Conservation (phyloP, 2,797 vertebrate species). For the Bufotes viridis region DNA sequence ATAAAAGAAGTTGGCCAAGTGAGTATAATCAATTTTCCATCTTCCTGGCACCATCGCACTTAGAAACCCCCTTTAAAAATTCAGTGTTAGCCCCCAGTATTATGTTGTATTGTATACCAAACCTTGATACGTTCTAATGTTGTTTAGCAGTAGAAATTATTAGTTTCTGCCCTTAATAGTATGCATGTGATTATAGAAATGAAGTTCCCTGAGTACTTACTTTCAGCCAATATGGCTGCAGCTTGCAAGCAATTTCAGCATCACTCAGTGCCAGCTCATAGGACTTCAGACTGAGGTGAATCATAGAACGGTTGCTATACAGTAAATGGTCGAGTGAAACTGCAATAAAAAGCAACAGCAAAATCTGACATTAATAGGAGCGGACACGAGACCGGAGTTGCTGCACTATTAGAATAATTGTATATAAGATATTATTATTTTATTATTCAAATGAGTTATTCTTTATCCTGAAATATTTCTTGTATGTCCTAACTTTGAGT, state of each 20-base stretch:
- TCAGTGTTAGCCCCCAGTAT: no score
- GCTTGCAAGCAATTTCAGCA: conserved; percentile 84
- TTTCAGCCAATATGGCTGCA: conserved; percentile 88
- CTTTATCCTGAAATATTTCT: not conserved
- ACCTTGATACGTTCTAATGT: no score
- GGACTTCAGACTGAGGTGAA: conserved; percentile 84
- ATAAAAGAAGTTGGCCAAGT: no score
- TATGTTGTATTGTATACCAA: no score
- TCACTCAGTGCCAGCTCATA: conserved; percentile 82
- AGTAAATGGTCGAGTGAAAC: conserved; percentile 89
- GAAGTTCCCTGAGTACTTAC: conserved; percentile 72
- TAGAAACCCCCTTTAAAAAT: no score
- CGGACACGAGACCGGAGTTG: not conserved
- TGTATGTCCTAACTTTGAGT: no score
- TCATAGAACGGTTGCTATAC: conserved; percentile 89
- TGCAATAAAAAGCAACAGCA: conserved; percentile 66
- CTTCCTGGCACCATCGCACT: no score
- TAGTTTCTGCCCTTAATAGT: not conserved
- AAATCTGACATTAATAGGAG: not conserved
- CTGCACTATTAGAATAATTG: not conserved
- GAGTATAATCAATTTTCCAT: no score
- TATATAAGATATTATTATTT: no score
- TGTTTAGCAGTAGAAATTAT: not conserved
- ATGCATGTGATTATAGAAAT: not conserved
- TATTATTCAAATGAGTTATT: no score